Percentiles rank a stretch among this genome's conserved stretches.
These are phyloP conservation scores for Anas platyrhynchos DNA, from an alignment of 2,113 vertebrate species.

Conservation along the genomic window DNA sequence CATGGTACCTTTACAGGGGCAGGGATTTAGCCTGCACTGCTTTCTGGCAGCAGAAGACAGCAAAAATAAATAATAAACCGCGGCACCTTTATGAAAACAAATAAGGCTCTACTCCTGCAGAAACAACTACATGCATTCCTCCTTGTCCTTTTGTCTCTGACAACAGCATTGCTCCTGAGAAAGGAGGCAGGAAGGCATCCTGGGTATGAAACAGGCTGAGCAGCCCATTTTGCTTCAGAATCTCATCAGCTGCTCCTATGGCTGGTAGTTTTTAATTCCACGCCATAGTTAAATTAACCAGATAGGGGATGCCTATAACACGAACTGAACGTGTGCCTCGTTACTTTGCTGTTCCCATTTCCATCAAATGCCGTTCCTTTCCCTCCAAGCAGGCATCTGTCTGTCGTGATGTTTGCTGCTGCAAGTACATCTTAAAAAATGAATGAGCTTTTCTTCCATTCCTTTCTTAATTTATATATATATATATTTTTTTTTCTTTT, in stretches of 20 bases:
- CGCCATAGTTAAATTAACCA: neutral
- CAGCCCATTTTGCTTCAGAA: neutral
- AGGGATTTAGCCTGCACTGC: conserved; percentile 4
- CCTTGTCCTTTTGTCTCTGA: conserved; percentile 1
- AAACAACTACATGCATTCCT: neutral
- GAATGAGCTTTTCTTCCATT: neutral
- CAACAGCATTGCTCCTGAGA: neutral
- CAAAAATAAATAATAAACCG: neutral
- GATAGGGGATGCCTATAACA: neutral
- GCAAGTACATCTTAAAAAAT: neutral
- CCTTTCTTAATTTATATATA: neutral
- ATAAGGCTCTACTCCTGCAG: neutral
- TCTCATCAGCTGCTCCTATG: neutral
- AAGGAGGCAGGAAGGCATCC: conserved; percentile 1
- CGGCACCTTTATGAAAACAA: conserved; percentile 4
- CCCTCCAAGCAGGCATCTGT: neutral
- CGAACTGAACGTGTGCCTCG: neutral
- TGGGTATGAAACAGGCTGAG: neutral
- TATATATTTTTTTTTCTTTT: too few relatives aligned
- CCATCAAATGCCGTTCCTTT: neutral
- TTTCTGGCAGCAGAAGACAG: neutral
- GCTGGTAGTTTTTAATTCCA: neutral
- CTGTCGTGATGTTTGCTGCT: neutral
- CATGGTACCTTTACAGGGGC: neutral
- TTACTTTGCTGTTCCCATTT: neutral